Base-by-base conservation (phyloP, 2,113 vertebrate species). In the Scytalopus superciliaris region DNA sequence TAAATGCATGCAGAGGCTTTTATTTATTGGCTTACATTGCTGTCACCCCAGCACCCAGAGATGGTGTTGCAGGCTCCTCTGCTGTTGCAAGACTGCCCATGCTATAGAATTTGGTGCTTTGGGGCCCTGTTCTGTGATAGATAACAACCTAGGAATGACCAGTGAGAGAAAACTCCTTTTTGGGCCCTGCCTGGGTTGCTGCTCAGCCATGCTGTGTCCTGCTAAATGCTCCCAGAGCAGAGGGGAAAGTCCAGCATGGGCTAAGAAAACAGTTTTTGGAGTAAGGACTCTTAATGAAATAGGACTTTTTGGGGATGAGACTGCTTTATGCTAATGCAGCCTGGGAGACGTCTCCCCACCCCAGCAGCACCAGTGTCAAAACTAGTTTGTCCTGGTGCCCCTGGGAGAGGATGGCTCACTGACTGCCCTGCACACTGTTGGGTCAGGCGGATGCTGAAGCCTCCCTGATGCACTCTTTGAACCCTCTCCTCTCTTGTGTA, bases 401-500 rank as follows among this genome's bases (percentile, higher is more conserved):
- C 13, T 67, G 60, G 42, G 39, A 73, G 33, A 55, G 28, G 47
- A 30, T n/a, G 55, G 24, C 56, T 78, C 4, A 4, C 22, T 78
- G 21, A 19, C 24, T 52, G 37, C 18, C 86, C 28, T 84, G 33
- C 5, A 4, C 31, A 37, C 19, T 47, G 19, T 18, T 52, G 25
- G 28, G 11, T 57, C 64, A 70, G 33, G 8, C 3, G 28, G 44
- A 7, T 60, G 42, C 44, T 57, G 57, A 82, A 40, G 5, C 62
- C 18, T 86, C 44, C 21, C 6, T 84, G 56, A 19, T 33, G 30
- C 59, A 49, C 52, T 44, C 44, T 67, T 37, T 67, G 50, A 93
- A 9, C 22, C 49, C 10, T 67, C 52, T 63, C 5, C 49, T 74
- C 28, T 85, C 24, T 70, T 5, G 0, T 75, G 64, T 62, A 99